Evolutionary conservation across 2,888 invertebrate genomes (phyloP).

Genomic region (Suillia variegata): DNA sequence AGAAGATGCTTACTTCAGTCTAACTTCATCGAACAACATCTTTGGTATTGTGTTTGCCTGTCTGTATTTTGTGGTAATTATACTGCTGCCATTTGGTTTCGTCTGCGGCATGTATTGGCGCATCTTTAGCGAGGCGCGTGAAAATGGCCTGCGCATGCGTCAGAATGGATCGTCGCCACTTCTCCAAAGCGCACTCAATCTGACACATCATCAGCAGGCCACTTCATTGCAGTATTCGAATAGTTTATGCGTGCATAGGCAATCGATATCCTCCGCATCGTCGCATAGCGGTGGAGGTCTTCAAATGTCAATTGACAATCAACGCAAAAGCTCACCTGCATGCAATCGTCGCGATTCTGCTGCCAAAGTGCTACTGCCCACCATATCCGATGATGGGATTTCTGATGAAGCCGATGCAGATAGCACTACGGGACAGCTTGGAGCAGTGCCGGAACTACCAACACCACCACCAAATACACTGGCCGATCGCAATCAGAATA

Average conservation of each 20-base stretch:
- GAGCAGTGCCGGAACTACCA: slow-evolving; percentile 41
- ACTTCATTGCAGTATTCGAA: slow-evolving; percentile 40
- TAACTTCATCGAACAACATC: slow-evolving; percentile 44
- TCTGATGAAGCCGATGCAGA: slow-evolving; percentile 45
- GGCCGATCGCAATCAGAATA: slow-evolving; percentile 51
- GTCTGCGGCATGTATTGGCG: slow-evolving; percentile 62
- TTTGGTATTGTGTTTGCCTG: slow-evolving; percentile 56
- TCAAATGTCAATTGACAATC: slow-evolving; percentile 59
- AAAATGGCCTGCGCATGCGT: slow-evolving; percentile 60
- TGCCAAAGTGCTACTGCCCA: slow-evolving; percentile 51
- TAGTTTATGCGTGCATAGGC: slow-evolving; percentile 51
- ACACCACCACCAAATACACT: slow-evolving; percentile 28
- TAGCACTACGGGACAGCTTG: slow-evolving; percentile 30
- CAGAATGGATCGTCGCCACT: slow-evolving; percentile 62
- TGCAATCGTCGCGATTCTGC: slow-evolving; percentile 55
- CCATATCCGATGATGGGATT: slow-evolving; percentile 51
- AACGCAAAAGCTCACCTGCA: slow-evolving; percentile 42
- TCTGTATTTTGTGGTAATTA: slow-evolving; percentile 59
- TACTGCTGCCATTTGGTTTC: slow-evolving; percentile 59
- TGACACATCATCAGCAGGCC: slow-evolving; percentile 45
- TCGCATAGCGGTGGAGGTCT: slow-evolving; percentile 54
- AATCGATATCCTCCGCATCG: slow-evolving; percentile 54
- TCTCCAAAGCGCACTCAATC: slow-evolving; percentile 59
- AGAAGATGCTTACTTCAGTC: slow-evolving; percentile 42
- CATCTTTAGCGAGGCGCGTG: slow-evolving; percentile 60